Evolutionary conservation across 1,140 invertebrate genomes (phyloP).

Genomic region (Diprion similis): DNA sequence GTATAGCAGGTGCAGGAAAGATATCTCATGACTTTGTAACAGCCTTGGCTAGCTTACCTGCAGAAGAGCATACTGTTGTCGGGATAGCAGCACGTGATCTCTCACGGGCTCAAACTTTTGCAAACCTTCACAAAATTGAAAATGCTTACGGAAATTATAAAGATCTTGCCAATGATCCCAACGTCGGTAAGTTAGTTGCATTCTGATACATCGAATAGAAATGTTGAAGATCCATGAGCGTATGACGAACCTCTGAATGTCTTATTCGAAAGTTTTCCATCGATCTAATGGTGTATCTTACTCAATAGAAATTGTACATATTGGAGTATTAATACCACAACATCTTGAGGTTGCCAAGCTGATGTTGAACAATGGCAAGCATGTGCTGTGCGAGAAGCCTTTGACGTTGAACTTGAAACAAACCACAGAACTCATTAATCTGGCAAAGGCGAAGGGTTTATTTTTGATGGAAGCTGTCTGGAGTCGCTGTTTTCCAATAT

Average conservation of each 20-base stretch:
- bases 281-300: neutral
- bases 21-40: conserved; percentile 83
- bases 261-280: too few relatives aligned
- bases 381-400: conserved; percentile 87
- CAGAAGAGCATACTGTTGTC: conserved; percentile 71
- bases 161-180: conserved; percentile 74
- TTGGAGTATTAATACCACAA: conserved; percentile 74
- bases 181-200: conserved; percentile 71
- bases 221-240: too few relatives aligned
- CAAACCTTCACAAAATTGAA: conserved; percentile 72
- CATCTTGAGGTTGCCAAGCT: conserved; percentile 73
- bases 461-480: conserved; percentile 89
- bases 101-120: conserved; percentile 76
- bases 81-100: conserved; percentile 78
- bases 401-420: conserved; percentile 76
- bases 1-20: conserved; percentile 74
- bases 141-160: conserved; percentile 79
- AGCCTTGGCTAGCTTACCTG: conserved; percentile 70
- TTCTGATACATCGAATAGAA: too few relatives aligned
- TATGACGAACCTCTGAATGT: too few relatives aligned
- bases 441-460: conserved; percentile 69
- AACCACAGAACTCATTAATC: conserved; percentile 65
- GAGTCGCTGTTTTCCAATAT: conserved; percentile 82
- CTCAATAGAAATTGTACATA: conserved; percentile 77
- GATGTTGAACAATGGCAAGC: conserved; percentile 78